A percentile compares a stretch with the other conserved stretches of the same genome.
phyloP scores from a whole-genome alignment of 2,888 invertebrate species.

The Drosophila histrio region DNA sequence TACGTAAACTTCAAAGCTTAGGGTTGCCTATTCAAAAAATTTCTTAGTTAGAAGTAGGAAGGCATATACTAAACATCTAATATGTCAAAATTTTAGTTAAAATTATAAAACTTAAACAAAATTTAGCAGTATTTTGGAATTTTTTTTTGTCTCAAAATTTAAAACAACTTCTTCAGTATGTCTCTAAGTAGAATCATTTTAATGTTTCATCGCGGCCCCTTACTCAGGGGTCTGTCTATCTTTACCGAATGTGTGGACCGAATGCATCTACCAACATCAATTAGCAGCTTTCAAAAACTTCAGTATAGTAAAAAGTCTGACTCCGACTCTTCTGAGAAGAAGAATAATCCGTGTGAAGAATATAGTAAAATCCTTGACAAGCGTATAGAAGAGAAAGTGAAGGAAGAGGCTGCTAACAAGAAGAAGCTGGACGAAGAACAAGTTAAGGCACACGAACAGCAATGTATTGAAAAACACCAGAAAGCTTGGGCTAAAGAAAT shows the following conservation, averaged over 20 bases:
- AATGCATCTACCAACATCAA: constrained; percentile 1
- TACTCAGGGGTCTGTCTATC: background rate
- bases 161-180: background rate
- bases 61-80: background rate
- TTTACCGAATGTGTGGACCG: background rate
- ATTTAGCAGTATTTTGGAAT: background rate
- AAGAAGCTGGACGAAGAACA: background rate
- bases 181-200: background rate
- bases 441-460: background rate
- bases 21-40: background rate
- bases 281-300: background rate
- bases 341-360: constrained; percentile 3
- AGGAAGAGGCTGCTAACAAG: background rate
- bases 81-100: constrained; percentile 2
- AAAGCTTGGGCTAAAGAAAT: constrained; percentile 7
- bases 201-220: constrained; percentile 1
- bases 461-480: constrained; percentile 2
- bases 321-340: background rate
- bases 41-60: background rate
- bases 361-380: constrained; percentile 3
- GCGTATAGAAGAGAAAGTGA: background rate
- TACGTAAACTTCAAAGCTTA: background rate
- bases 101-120: background rate
- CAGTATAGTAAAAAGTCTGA: constrained; percentile 8
- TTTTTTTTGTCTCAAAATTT: background rate